phyloP scores from a whole-genome alignment of 2,797 vertebrate species.

The Chanos chanos region DNA sequence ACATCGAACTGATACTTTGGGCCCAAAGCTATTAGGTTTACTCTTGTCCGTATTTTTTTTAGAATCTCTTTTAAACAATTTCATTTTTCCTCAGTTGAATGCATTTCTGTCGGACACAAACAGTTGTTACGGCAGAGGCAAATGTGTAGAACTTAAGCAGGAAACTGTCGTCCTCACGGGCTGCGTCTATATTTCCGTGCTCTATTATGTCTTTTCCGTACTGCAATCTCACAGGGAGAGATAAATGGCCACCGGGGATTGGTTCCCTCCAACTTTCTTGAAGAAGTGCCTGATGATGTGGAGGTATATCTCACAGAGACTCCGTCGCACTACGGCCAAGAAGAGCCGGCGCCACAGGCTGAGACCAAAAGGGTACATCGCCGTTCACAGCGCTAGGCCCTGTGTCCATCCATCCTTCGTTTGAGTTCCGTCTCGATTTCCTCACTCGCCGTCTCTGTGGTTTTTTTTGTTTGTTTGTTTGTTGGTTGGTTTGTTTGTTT shows the following conservation, averaged over 20 bases:
- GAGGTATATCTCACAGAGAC: slow-evolving; percentile 94
- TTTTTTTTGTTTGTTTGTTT: slow-evolving; percentile 9
- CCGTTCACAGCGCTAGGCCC: slow-evolving; percentile 71
- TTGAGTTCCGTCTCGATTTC: slow-evolving; percentile 70
- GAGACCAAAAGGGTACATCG: slow-evolving; percentile 93
- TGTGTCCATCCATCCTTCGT: slow-evolving; percentile 74
- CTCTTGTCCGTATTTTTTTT: too few relatives aligned
- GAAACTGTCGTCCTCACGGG: too few relatives aligned
- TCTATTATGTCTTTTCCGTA: not conserved
- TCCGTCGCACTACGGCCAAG: slow-evolving; percentile 76
- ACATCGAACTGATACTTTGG: too few relatives aligned
- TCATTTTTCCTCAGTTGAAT: too few relatives aligned
- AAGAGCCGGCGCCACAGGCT: slow-evolving; percentile 57
- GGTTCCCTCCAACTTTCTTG: slow-evolving; percentile 97
- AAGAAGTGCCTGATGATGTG: slow-evolving; percentile 99
- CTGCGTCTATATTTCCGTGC: too few relatives aligned
- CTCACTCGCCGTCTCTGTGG: slow-evolving; percentile 73
- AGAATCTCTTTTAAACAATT: too few relatives aligned
- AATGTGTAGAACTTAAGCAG: too few relatives aligned
- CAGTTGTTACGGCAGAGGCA: too few relatives aligned
- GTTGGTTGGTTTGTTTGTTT: not conserved
- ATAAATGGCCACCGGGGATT: slow-evolving; percentile 93
- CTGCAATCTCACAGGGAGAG: slow-evolving; percentile 75
- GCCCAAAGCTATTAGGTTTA: too few relatives aligned
- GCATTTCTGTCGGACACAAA: too few relatives aligned